Evolutionary conservation across 2,113 vertebrate genomes (phyloP).

Genomic region (Plectropomus leopardus): DNA sequence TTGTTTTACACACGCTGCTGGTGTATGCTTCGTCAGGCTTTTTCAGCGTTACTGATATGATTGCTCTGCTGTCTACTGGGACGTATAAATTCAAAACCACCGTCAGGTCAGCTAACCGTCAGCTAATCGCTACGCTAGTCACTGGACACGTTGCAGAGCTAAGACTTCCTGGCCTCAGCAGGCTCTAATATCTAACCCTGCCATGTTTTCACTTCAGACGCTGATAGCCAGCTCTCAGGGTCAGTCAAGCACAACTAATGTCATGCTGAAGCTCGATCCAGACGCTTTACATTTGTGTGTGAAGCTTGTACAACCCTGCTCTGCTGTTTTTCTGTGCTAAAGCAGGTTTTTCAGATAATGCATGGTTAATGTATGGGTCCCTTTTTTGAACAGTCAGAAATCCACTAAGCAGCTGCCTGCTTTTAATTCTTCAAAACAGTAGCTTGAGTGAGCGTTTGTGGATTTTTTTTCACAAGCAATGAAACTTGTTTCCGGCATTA

Average conservation of each 20-base stretch:
- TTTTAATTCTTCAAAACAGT: conserved; percentile 46
- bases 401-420: conserved; percentile 28
- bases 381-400: conserved; percentile 7
- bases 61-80: conserved; percentile 62
- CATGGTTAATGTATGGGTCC: neutral
- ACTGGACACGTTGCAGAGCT: conserved; percentile 50
- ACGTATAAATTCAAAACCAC: conserved; percentile 68
- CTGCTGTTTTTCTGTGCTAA: neutral
- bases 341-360: neutral
- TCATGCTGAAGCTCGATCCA: conserved; percentile 15
- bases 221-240: conserved; percentile 36
- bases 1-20: conserved; percentile 72
- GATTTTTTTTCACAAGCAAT: conserved; percentile 41
- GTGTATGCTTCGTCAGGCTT: conserved; percentile 72
- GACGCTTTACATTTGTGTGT: conserved; percentile 20
- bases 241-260: conserved; percentile 43
- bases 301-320: conserved; percentile 12
- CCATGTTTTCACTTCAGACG: conserved; percentile 46
- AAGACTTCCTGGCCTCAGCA: conserved; percentile 47
- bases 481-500: conserved; percentile 41
- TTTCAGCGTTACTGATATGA: conserved; percentile 73
- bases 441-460: conserved; percentile 40
- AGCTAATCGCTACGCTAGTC: conserved; percentile 63
- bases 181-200: conserved; percentile 44
- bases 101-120: conserved; percentile 69